Percentiles rank a stretch among this genome's conserved stretches.
Conservation (phyloP, 2,797 vertebrate genomes). For the Lacerta agilis region DNA sequence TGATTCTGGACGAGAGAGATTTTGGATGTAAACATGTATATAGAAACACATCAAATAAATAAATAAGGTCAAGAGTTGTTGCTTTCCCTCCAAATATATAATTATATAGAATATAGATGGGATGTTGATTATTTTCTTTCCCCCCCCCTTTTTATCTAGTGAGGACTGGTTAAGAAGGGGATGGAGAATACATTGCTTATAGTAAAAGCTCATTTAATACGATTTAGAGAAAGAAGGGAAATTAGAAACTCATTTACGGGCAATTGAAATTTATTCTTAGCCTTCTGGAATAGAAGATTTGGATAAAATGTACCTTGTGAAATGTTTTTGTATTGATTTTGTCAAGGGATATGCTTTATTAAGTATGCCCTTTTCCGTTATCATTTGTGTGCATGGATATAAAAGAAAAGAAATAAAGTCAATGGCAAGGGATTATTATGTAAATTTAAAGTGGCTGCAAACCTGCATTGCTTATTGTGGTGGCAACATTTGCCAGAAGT, state of each 20-base stretch:
- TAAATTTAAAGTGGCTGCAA: background rate
- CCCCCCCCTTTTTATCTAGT: background rate
- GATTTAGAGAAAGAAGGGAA: background rate
- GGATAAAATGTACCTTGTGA: background rate
- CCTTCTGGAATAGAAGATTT: background rate
- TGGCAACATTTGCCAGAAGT: background rate
- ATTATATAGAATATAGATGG: background rate
- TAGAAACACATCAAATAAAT: too few relatives aligned
- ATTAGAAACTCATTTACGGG: constrained; percentile 33
- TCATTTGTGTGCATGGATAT: background rate
- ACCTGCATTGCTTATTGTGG: background rate
- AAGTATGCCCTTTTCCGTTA: background rate
- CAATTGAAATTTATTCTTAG: constrained; percentile 28
- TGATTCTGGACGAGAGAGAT: too few relatives aligned
- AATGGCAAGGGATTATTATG: background rate
- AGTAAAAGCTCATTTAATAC: background rate
- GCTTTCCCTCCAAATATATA: background rate
- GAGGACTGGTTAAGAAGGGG: background rate
- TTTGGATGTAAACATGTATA: too few relatives aligned
- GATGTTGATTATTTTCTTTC: background rate
- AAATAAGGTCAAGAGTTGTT: too few relatives aligned
- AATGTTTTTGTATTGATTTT: constrained; percentile 19
- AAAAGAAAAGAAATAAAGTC: background rate
- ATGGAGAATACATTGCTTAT: background rate
- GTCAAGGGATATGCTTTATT: background rate